Base-by-base conservation (phyloP, 2,888 invertebrate genomes). In the Tetramorium bicarinatum region DNA sequence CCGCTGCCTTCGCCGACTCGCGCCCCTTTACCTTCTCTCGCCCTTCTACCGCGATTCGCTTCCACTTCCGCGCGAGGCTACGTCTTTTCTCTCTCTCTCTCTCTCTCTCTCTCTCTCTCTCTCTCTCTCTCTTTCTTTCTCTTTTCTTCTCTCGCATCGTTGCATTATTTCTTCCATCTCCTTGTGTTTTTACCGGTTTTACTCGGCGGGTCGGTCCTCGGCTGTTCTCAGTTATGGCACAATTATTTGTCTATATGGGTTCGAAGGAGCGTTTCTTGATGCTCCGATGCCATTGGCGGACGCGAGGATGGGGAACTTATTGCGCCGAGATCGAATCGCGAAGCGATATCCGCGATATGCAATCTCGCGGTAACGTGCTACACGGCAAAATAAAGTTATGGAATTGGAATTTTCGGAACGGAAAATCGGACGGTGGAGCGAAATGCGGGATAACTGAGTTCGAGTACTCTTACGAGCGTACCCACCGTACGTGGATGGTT, bases 1-100 rank as follows among this genome's bases (percentile, higher is more conserved):
- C 62, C 66, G 15, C 81, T 66, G 59, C 72, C 64, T 82, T 85
- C 87, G 0, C 76, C 49, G 34, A 64, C 66, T 29, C 34, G 61
- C 61, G 41, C 21, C 61, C 81, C 84, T 74, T 80, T 75, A 86
- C 87, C 84, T 80, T 87, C 86, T 85, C 80, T 74, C 77, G 81
- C 69, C 56, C 83, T 64, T 75, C 82, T 44, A 25, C 59, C 6
- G 29, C 59, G 47, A 41, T 21, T 41, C 52, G 29, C 29, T 64
- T 77, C 56, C 47, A 38, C 59, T 47, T 56, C 59, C 59, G 75
- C 59, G 75, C 13, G 72, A 25, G 59, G 18, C 82, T 38, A 61
- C 13, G 9, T 56, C 82, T 34, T 44, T n/a, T 66, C 84, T 74
- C 29, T 34, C 29, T 0, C 77, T 62, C 21, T 59, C 18, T 41